Base-by-base conservation (phyloP, 2,888 invertebrate species). In the Caenorhabditis sp. region DNA sequence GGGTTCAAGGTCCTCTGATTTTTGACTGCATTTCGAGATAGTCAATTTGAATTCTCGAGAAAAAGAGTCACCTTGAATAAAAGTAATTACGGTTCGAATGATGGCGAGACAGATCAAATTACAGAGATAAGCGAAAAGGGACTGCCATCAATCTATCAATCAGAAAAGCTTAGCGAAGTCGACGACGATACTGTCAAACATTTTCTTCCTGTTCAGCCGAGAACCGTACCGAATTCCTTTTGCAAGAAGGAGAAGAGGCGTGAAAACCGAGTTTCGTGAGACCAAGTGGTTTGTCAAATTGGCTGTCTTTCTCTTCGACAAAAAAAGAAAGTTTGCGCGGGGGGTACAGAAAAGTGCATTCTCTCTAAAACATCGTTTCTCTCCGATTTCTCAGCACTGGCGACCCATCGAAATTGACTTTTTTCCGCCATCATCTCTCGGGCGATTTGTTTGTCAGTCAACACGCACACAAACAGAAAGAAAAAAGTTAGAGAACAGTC, bases 271-370 rank as follows among this genome's bases (percentile, higher is more conserved):
- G 49, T 49, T 61, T 61, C 72, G 72, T 54, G 56, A 41, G 64
- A 64, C 74, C 56, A 64, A 75, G 74, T 75, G 66, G 74, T 66
- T 75, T 54, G 63, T 54, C 38, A 54, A 63, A 63, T 49, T 73
- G 38, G 72, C 59, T 63, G 24, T 63, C 38, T 54, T 68, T 72
- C 61, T 24, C 35, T 24, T 28, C n/a, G 5, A n/a, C 41, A 41
- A 49, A 74, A 74, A 74, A 74, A 54, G 38, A 69, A 69, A 75
- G 74, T 75, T 75, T 75, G 64, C 74, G 58, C 19, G 7, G 47
- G 16, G 19, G n/a, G 19, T 44, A 66, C 56, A 54, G 35, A 56
- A 75, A 75, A 75, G 74, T 75, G 74, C 74, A 75, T 44, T 22
- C 56, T 35, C 61, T 24, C 49, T 38, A 28, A 58, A n/a, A 26